phyloP scores from a whole-genome alignment of 2,113 vertebrate species.

The Origma solitaria region DNA sequence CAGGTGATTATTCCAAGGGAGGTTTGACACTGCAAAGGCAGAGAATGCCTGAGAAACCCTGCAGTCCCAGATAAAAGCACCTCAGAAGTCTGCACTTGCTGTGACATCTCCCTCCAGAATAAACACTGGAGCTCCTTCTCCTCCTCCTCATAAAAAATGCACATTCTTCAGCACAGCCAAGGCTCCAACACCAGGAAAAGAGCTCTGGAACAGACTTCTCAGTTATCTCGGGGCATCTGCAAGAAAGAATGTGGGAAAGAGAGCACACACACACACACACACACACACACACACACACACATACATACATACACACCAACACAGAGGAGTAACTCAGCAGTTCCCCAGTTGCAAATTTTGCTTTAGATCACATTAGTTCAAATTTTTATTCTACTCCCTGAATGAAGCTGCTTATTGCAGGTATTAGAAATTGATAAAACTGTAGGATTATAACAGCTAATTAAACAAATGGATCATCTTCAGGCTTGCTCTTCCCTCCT shows the following conservation, averaged over 20 bases:
- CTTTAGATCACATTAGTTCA: neutral
- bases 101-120: slow-evolving; percentile 37
- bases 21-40: slow-evolving; percentile 47
- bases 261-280: neutral
- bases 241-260: neutral
- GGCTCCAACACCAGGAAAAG: neutral
- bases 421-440: neutral
- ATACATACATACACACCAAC: neutral
- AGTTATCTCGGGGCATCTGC: neutral
- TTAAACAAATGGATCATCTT: neutral
- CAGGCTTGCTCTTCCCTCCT: neutral
- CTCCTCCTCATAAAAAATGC: slow-evolving; percentile 2
- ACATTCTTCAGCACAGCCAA: neutral
- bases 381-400: neutral
- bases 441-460: neutral
- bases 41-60: neutral
- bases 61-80: slow-evolving; percentile 49
- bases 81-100: slow-evolving; percentile 24
- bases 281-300: too few species aligned
- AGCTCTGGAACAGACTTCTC: neutral
- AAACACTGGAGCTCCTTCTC: neutral
- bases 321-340: neutral
- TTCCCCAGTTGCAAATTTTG: neutral
- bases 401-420: neutral
- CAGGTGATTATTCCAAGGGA: slow-evolving; percentile 6